Percentiles rank a stretch among this genome's conserved stretches.
Conservation (phyloP, 2,797 vertebrate species). For the Enteromius argenteus region DNA sequence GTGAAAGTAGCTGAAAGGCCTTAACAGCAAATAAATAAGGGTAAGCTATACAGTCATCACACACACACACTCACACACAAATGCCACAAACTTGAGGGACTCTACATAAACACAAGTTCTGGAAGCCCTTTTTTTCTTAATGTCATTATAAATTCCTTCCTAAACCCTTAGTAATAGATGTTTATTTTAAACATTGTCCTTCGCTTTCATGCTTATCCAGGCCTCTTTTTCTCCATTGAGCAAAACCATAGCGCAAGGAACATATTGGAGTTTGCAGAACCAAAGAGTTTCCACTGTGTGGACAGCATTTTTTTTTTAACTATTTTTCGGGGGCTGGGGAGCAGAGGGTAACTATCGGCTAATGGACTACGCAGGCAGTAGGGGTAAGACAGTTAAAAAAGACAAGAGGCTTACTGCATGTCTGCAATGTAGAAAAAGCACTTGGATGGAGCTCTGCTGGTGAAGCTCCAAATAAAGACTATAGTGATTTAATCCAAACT, state of each 20-base stretch:
- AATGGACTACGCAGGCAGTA: constrained; percentile 55
- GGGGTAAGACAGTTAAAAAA: constrained; percentile 43
- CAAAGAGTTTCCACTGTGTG: constrained; percentile 61
- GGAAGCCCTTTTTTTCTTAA: constrained; percentile 51
- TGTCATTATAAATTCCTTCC: constrained; percentile 61
- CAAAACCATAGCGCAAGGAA: constrained; percentile 50
- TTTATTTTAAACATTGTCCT: constrained; percentile 59
- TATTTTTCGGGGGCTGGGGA: background rate
- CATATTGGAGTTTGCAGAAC: constrained; percentile 43
- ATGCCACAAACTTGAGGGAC: constrained; percentile 43
- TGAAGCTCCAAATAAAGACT: constrained; percentile 48
- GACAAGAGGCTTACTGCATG: constrained; percentile 42
- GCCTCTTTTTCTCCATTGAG: constrained; percentile 46
- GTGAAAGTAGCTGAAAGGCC: constrained; percentile 41
- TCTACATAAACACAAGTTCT: constrained; percentile 49
- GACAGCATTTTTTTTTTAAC: constrained; percentile 8
- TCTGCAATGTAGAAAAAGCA: constrained; percentile 51
- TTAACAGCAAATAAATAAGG: constrained; percentile 29
- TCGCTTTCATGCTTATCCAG: constrained; percentile 57
- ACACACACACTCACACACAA: constrained; percentile 13
- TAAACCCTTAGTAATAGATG: constrained; percentile 57
- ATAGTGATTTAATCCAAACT: constrained; percentile 14
- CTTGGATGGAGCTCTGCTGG: constrained; percentile 42
- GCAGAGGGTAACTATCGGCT: constrained; percentile 55
- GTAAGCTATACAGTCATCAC: constrained; percentile 5